A percentile compares a stretch with the other conserved stretches of the same genome.
These are phyloP conservation scores for Hypotaenidia okinawae DNA, from an alignment of 2,797 vertebrate genomes.

Conservation along the genomic window DNA sequence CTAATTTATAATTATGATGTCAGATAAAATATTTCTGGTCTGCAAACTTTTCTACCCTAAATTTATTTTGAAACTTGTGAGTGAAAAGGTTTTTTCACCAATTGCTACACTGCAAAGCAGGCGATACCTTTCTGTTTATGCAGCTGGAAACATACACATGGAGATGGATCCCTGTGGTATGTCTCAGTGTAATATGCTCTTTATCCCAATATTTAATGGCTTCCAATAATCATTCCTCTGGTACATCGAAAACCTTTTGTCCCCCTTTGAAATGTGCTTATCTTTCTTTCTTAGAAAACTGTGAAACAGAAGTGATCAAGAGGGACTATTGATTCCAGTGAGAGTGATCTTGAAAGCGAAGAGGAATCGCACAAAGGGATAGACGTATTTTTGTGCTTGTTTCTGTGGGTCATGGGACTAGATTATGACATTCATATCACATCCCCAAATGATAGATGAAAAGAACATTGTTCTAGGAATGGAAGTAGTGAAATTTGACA, in stretches of 20 bases:
- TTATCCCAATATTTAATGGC: slow-evolving; percentile 51
- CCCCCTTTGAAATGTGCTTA: slow-evolving; percentile 65
- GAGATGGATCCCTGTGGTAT: neutral
- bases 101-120: neutral
- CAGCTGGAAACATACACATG: neutral
- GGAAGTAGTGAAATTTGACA: neutral
- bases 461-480: neutral
- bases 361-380: neutral
- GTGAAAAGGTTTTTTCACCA: slow-evolving; percentile 24
- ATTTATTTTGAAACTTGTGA: neutral
- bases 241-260: slow-evolving; percentile 56
- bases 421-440: neutral
- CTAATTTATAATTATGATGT: neutral
- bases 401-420: neutral
- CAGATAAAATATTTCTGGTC: neutral
- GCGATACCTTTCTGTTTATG: slow-evolving; percentile 42
- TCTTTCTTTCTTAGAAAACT: slow-evolving; percentile 48
- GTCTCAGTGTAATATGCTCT: slow-evolving; percentile 26
- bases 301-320: slow-evolving; percentile 13
- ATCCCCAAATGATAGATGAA: neutral
- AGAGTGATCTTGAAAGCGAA: neutral
- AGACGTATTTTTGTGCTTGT: neutral
- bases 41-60: neutral
- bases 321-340: slow-evolving; percentile 23
- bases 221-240: slow-evolving; percentile 67